Percentiles rank a stretch among this genome's conserved stretches.
Evolutionary conservation across 2,113 vertebrate genomes (phyloP).

Genomic region (Colius striatus): DNA sequence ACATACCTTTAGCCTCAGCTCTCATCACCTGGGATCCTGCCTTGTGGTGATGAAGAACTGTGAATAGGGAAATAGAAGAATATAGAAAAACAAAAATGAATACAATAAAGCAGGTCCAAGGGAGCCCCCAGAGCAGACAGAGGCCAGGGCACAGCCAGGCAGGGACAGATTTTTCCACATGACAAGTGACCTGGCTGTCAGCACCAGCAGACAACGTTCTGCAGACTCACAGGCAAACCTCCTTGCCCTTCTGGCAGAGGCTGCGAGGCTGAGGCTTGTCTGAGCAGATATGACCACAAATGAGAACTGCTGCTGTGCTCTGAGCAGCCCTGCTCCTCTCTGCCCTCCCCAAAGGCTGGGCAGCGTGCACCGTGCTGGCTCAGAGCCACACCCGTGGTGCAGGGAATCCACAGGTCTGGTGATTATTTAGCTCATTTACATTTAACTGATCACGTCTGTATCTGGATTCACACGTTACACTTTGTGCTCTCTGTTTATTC

Average conservation of each 20-base stretch:
- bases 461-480: neutral
- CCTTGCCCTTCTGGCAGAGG: neutral
- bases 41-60: slow-evolving; percentile 78
- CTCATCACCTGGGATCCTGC: slow-evolving; percentile 76
- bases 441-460: neutral
- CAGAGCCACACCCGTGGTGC: neutral
- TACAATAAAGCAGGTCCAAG: neutral
- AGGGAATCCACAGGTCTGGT: neutral
- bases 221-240: neutral
- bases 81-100: neutral
- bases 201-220: neutral
- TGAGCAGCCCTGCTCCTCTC: neutral
- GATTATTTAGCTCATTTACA: neutral
- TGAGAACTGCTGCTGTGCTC: neutral
- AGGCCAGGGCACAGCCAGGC: neutral
- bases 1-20: slow-evolving; percentile 77
- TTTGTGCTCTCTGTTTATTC: neutral
- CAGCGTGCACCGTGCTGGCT: fast-evolving
- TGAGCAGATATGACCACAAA: neutral
- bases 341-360: neutral
- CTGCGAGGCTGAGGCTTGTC: neutral
- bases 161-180: neutral
- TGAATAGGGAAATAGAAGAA: neutral
- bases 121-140: neutral
- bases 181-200: neutral